Percentiles rank a stretch among this genome's conserved stretches.
Conservation (phyloP, 2,797 vertebrate species). For the Siniperca scherzeri region DNA sequence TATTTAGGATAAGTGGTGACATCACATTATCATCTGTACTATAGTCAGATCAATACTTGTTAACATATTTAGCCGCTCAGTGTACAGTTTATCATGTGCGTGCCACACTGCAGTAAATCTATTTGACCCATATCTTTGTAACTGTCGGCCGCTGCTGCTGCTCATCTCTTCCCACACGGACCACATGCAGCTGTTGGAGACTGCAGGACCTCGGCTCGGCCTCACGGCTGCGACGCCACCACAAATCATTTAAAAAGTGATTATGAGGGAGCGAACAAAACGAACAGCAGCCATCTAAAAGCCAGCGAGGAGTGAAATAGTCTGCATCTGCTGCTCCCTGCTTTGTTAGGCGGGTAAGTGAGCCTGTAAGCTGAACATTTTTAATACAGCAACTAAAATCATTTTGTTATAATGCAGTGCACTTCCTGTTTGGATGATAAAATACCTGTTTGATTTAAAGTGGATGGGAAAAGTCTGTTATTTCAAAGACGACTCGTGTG, state of each 20-base stretch:
- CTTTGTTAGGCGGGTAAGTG: conserved; percentile 39
- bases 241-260: conserved; percentile 28
- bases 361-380: conserved; percentile 5
- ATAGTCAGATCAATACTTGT: not conserved
- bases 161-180: not conserved
- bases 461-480: not conserved
- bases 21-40: too few species aligned
- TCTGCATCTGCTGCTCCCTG: conserved; percentile 36
- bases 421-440: not conserved
- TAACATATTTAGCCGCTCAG: not conserved
- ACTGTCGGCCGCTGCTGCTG: not conserved
- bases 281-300: conserved; percentile 21
- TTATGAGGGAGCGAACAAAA: conserved; percentile 22
- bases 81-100: too few species aligned
- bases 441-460: not conserved
- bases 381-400: not conserved
- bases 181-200: not conserved
- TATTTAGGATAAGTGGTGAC: too few species aligned
- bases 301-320: conserved; percentile 45
- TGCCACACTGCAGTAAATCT: not conserved
- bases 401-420: not conserved
- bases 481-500: not conserved
- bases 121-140: not conserved
- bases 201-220: conserved; percentile 1
- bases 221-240: not conserved